Evolutionary conservation across 2,888 invertebrate species (phyloP), one percentile per base, ranked within the genome.

Genomic region (Metacarcinus magister): DNA sequence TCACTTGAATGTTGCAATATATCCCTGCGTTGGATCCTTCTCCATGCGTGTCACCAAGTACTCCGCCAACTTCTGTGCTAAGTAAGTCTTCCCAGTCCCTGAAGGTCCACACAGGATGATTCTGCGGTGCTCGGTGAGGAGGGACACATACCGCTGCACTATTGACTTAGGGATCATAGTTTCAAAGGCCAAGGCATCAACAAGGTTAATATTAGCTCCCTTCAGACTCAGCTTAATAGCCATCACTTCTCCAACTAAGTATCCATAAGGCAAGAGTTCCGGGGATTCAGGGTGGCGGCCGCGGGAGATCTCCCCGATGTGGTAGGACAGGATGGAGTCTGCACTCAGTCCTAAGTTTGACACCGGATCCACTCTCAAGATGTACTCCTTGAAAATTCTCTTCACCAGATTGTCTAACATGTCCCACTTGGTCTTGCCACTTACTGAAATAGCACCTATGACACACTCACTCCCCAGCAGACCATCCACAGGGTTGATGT

Each of bases 71-170:
- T 99, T 99, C 48, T 99, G 99, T 10, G 99, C 99, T 97, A 99
- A 98, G 97, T 99, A 99, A 0, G 99, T 99, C 98, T 99, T 99
- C 32, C 99, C 99, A 0, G 99, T 99, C 90, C 99, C 99, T 97
- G 99, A 99, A 0, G 99, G 99, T 0, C 99, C 99, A 98, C 99
- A 99, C 28, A 99, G 98, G 97, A 99, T 99, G 96, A 99, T 98
- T 92, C 99, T 98, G 46, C 99, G 98, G 97, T 99, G 99, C 97
- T 99, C 99, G 94, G 99, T 98, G 97, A 99, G 98, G 95, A 99
- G 98, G n/a, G 98, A 98, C 92, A 99, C 98, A 97, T 99, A 99
- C 97, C 99, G 98, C 98, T 99, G 99, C 95, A 99, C 98, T 97
- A 99, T 99, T 97, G 99, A 99, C 98, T 99, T 99, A 97, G 99